phyloP scores from a whole-genome alignment of 2,797 vertebrate species.

The Trematomus bernacchii region DNA sequence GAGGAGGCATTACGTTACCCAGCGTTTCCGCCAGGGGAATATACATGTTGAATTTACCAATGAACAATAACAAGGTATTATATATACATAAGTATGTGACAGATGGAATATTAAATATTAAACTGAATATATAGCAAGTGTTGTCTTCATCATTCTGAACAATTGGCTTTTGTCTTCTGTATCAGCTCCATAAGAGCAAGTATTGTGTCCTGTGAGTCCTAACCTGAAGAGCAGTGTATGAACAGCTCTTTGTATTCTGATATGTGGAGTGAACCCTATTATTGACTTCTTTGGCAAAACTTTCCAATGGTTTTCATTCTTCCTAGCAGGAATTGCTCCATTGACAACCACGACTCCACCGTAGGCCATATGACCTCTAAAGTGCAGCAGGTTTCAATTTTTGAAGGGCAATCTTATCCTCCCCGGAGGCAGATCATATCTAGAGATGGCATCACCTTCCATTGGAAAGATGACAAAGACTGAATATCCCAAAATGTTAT shows the following conservation, averaged over 20 bases:
- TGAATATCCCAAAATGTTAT: neutral
- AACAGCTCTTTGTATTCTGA: constrained; percentile 5
- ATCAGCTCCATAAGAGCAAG: neutral
- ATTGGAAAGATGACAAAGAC: neutral
- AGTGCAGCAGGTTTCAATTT: constrained; percentile 28
- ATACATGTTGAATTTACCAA: no score
- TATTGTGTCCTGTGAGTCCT: neutral
- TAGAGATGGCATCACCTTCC: constrained; percentile 16
- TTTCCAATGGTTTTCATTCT: constrained; percentile 27
- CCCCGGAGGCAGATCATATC: constrained; percentile 26
- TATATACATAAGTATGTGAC: no score
- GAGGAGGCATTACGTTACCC: no score
- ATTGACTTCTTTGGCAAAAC: constrained; percentile 2
- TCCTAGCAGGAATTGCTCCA: constrained; percentile 16
- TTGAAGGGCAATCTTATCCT: constrained; percentile 23
- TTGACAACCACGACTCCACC: constrained; percentile 14
- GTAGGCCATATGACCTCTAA: constrained; percentile 22
- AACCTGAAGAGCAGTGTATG: constrained; percentile 1
- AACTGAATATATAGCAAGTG: neutral
- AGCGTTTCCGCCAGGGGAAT: no score
- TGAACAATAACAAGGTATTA: no score
- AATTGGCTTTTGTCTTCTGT: neutral
- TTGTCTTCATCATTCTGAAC: neutral
- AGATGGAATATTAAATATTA: no score
- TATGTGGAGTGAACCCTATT: neutral